A percentile compares a stretch with the other conserved stretches of the same genome.
Conservation (phyloP, 1,140 invertebrate species). For the Drosophila kanapiae region DNA sequence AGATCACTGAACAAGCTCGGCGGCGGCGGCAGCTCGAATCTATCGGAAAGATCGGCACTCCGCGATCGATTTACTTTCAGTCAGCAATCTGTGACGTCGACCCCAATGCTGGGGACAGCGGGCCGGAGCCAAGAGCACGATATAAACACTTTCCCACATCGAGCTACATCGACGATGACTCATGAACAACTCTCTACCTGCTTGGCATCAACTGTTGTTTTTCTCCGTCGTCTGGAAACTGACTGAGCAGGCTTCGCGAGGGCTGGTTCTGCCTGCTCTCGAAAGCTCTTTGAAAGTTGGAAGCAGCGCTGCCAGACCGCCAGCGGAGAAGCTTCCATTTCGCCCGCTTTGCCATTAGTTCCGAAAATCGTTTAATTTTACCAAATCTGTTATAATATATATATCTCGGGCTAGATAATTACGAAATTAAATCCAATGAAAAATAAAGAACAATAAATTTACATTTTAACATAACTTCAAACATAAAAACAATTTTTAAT, state of each 20-base stretch:
- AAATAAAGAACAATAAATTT: too few relatives aligned
- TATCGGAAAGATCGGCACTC: conserved; percentile 8
- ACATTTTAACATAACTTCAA: not conserved
- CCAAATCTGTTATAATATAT: not conserved
- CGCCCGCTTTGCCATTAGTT: not conserved
- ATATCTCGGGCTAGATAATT: not conserved
- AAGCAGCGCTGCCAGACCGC: conserved; percentile 1
- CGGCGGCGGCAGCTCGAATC: not conserved
- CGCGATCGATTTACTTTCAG: conserved; percentile 7
- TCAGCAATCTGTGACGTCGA: conserved; percentile 1
- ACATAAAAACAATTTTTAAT: too few relatives aligned
- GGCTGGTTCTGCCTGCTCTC: not conserved
- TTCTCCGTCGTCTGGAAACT: conserved; percentile 5
- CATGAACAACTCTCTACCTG: conserved; percentile 7
- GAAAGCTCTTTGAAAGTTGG: conserved; percentile 10
- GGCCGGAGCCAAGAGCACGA: not conserved
- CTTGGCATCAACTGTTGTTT: conserved; percentile 4
- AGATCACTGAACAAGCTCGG: conserved; percentile 21
- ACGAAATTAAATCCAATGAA: too few relatives aligned
- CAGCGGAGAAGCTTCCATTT: not conserved
- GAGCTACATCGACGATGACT: conserved; percentile 22
- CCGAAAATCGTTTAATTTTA: not conserved
- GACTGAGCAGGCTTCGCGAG: not conserved
- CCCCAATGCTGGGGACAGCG: not conserved
- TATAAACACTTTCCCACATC: conserved; percentile 16